These are phyloP conservation scores for Scaptomyza tumidula DNA, from an alignment of 2,888 invertebrate species.

Conservation along the genomic window DNA sequence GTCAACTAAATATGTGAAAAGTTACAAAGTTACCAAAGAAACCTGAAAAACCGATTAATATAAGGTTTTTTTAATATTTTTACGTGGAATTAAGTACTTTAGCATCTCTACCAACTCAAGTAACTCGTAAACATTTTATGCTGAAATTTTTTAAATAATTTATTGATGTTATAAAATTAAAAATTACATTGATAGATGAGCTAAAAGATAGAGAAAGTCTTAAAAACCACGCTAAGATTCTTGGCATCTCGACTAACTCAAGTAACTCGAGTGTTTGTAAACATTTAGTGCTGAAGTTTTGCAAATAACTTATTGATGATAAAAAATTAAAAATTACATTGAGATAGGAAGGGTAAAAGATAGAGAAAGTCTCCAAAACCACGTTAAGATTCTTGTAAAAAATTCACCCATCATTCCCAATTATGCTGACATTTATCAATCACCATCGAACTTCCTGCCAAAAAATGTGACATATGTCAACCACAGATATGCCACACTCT, in stretches of 20 bases:
- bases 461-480: slow-evolving; percentile 25
- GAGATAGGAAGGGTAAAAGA: neutral
- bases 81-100: too few species aligned
- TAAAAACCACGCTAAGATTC: neutral
- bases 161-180: neutral
- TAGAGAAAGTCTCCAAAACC: neutral
- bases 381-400: neutral
- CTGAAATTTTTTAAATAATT: neutral
- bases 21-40: neutral
- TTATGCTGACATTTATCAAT: slow-evolving; percentile 31
- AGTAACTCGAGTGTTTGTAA: neutral
- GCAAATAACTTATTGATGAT: neutral
- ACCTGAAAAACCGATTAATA: too few species aligned
- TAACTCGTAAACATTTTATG: neutral
- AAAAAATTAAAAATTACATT: neutral
- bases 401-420: too few species aligned
- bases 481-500: slow-evolving; percentile 39
- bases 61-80: too few species aligned
- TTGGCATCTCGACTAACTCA: neutral
- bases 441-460: slow-evolving; percentile 24
- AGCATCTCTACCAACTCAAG: neutral
- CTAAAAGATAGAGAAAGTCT: neutral
- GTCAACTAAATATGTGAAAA: neutral
- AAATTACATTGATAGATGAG: neutral
- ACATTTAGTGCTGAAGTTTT: neutral